A percentile compares a stretch with the other conserved stretches of the same genome.
Conservation (phyloP, 2,113 vertebrate genomes). For the Anguilla rostrata region DNA sequence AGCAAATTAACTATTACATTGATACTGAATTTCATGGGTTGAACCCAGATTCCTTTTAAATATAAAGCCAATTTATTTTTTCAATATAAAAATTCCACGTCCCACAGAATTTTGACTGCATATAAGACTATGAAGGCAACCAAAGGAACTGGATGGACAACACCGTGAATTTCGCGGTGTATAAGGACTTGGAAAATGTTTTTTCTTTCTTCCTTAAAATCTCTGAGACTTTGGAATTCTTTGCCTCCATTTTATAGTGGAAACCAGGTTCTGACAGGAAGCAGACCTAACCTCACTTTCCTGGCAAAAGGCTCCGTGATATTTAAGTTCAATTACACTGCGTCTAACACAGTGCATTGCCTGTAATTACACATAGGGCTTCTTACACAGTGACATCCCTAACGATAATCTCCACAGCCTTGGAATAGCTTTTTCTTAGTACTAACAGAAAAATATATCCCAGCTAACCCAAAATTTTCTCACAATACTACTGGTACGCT, state of each 20-base stretch:
- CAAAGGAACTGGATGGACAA: constrained; percentile 40
- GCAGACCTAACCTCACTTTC: constrained; percentile 48
- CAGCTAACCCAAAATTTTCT: too few species aligned
- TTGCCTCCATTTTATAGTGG: constrained; percentile 41
- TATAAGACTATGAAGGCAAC: constrained; percentile 36
- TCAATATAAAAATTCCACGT: constrained; percentile 59
- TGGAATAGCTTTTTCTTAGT: too few species aligned
- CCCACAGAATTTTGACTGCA: constrained; percentile 23
- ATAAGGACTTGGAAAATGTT: neutral
- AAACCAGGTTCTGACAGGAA: constrained; percentile 46
- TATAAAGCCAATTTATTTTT: constrained; percentile 62
- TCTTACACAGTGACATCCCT: neutral
- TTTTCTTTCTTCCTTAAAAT: neutral
- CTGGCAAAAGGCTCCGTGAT: constrained; percentile 36
- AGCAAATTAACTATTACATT: neutral
- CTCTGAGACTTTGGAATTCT: constrained; percentile 6
- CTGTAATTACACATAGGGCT: constrained; percentile 30
- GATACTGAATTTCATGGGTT: constrained; percentile 44
- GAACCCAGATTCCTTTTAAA: constrained; percentile 55
- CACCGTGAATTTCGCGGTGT: neutral
- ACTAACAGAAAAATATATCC: too few species aligned
- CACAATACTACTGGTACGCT: too few species aligned
- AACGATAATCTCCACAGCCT: neutral
- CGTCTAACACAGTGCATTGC: constrained; percentile 31
- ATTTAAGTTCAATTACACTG: constrained; percentile 37